Base-by-base conservation (phyloP, 30 jellyfish, hydroid and myxozoan genomes). In the Mastigias papua region DNA sequence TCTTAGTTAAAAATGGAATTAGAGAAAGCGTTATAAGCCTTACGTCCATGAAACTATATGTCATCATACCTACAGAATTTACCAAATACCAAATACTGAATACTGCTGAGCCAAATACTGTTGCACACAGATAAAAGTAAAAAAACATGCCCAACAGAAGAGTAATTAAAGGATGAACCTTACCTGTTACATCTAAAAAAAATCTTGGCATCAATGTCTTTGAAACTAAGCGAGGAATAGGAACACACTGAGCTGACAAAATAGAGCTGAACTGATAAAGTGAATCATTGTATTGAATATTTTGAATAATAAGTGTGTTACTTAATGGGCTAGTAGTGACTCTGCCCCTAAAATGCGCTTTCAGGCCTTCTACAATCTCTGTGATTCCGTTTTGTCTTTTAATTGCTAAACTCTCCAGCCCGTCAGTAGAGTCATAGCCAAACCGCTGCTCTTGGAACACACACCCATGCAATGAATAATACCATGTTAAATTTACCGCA, bases 341-440 rank as follows among this genome's bases (percentile, higher is more conserved):
- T 30, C 81, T 69, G 19, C 62, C 62, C 10, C n/a, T 49, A 69
- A 69, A 69, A 2, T 69, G 81, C 16, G 7, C 57, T 27, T 61
- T 61, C 62, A 69, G 25, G 1, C 29, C 25, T 20, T 46, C 23
- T 10, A 26, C 81, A 69, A 32, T 30, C 17, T 69, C 62, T 20
- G 31, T 23, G 57, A 21, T 22, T 28, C 64, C 81, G 21, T 0
- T 15, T 32, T 20, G 16, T 20, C 28, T 16, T 30, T 69, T 69
- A 19, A 29, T 62, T 32, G 81, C 81, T 0, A 69, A 32, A 69
- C 1, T 22, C 0, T 16, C 29, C 11, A 69, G 25, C 62, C 81
- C 26, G 30, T 49, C 29, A 10, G 62, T 30, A 26, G 81, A 30
- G 10, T 13, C 5, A 16, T 69, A 34, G 10, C 81, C 81, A 32